Evolutionary conservation across 2,888 invertebrate species (phyloP), one percentile per base, ranked within the genome.

Genomic region (Tuberolachnus salignus): DNA sequence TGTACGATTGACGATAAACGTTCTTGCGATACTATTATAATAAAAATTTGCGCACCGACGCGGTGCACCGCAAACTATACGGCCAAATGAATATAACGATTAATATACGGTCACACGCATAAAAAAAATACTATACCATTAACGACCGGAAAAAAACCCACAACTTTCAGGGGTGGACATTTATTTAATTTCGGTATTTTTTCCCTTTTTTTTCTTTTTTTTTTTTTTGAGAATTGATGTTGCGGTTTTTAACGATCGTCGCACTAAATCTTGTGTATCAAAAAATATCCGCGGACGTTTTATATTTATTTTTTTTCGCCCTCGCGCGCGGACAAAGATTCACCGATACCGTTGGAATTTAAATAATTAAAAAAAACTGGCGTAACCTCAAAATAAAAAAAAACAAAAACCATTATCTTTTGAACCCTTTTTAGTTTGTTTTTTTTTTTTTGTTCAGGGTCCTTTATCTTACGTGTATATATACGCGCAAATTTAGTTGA

Each of bases 351-450:
- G 78, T 78, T 49, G 78, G 78, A 78, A 78, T 78, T 78, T 78
- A 78, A 78, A 78, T 78, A 78, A 78, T 78, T 78, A 78, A 78
- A 78, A 69, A 72, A 78, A 78, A 78, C 78, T 78, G 78, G 78
- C 78, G 78, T 78, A 78, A 78, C 78, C 78, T 78, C 78, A 78
- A 78, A 78, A 75, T 44, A 61, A 72, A 57, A 71, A 73, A 75
- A 78, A 78, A 78, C 78, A 73, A 75, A 78, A 78, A 78, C 78
- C 69, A 78, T 78, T 78, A 78, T 78, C 78, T 78, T 69, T 69
- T 51, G 78, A 78, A 78, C 78, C 78, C 78, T 78, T 78, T 78
- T 75, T 64, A 34, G 26, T 61, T 57, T 71, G 51, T 67, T 53
- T 13, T 23, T 66, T 66, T 66, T 66, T 49, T 64, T 64, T 14